phyloP scores from a whole-genome alignment of 2,797 vertebrate genomes.

The Chelon auratus region DNA sequence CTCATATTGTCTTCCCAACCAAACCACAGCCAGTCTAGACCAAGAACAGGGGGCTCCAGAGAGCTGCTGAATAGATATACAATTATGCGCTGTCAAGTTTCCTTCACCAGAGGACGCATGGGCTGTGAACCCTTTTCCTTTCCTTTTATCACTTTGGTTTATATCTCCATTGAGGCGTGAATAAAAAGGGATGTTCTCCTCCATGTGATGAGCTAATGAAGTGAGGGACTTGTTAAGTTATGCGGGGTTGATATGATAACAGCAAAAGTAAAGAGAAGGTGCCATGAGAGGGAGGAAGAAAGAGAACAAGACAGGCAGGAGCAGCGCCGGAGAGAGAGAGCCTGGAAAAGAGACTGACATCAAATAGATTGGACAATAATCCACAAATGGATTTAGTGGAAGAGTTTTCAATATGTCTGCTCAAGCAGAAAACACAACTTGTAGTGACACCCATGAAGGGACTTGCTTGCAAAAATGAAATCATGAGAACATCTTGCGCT shows the following conservation, averaged over 20 bases:
- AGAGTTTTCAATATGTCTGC: constrained; percentile 66
- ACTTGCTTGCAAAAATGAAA: constrained; percentile 64
- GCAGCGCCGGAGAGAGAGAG: constrained; percentile 17
- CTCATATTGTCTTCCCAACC: constrained; percentile 9
- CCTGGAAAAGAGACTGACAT: constrained; percentile 59
- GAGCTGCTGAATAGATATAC: constrained; percentile 45
- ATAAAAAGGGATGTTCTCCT: constrained; percentile 50
- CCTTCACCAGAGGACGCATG: constrained; percentile 19
- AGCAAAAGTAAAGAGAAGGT: constrained; percentile 40
- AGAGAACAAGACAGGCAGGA: constrained; percentile 30
- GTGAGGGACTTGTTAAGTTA: constrained; percentile 50
- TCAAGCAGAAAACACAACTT: constrained; percentile 70
- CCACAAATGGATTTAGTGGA: constrained; percentile 61
- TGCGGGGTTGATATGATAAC: constrained; percentile 51
- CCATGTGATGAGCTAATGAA: constrained; percentile 61
- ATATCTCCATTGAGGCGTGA: constrained; percentile 46
- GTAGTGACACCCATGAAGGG: constrained; percentile 64
- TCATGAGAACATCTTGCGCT: constrained; percentile 43
- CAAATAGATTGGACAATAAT: constrained; percentile 73
- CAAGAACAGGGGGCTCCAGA: constrained; percentile 19
- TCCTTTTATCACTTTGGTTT: constrained; percentile 48
- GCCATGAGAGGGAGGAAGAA: constrained; percentile 2
- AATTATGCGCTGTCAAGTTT: constrained; percentile 50
- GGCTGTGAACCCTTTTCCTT: constrained; percentile 36
- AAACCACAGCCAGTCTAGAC: constrained; percentile 12